Evolutionary conservation across 2,888 invertebrate genomes (phyloP), one percentile per base, ranked within the genome.

Genomic region (Agrochola lychnidis): DNA sequence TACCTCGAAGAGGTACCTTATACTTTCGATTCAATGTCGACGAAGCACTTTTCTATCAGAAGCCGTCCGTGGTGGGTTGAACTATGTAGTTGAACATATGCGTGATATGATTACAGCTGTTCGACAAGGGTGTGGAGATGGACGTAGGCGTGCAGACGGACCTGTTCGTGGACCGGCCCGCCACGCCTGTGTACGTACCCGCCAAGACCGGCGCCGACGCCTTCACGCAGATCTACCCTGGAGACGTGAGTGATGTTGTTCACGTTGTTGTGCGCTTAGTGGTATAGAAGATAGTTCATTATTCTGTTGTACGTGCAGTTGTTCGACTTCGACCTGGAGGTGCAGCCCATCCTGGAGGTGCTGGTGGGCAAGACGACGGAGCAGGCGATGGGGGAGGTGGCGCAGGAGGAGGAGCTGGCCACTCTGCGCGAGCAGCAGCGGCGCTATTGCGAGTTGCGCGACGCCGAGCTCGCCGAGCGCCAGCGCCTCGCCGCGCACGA

Each of bases 251-350:
- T 36, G 25, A 16, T n/a, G 19, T 45, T 61, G 4, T 12, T 19
- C 25, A 42, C 19, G 19, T 53, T 42, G 30, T 16, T 40, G 42
- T 25, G n/a, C 14, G 19, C 48, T 30, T n/a, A 14, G 22, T 73
- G 16, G 7, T n/a, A 40, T 9, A 63, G 10, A n/a, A n/a, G 45
- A n/a, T 30, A 6, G 12, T 48, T 45, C 16, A 66, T 16, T 22
- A 59, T 36, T 53, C 36, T 3, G 4, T 56, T 48, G 12, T 66
- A 56, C 45, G 16, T 42, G n/a, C 92, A 98, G 98, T 96, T 99
- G 76, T 99, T 99, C 96, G 98, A 99, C 96, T 99, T 99, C 96
- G 99, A 99, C 94, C 96, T 98, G 91, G 99, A 99, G 95, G 99
- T 99, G 73, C 98, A 98, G 93, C 99, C 99, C 3, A 98, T 99